phyloP scores from a whole-genome alignment of 2,797 vertebrate species.

The Halcyon chelicuti region DNA sequence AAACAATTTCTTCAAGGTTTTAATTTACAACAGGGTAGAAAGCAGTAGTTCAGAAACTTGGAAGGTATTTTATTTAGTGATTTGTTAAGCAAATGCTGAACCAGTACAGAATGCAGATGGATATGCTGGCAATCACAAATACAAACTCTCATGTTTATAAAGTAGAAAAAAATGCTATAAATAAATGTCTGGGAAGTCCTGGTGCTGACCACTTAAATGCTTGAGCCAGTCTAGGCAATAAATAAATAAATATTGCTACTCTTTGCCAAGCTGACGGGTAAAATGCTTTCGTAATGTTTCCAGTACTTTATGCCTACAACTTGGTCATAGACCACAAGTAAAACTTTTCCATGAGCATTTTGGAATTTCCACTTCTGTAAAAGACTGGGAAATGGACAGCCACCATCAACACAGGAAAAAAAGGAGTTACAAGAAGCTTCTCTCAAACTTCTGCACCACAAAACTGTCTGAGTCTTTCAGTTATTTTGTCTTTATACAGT shows the following conservation, averaged over 20 bases:
- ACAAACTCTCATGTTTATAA: not conserved
- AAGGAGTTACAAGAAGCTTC: not conserved
- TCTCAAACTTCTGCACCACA: not conserved
- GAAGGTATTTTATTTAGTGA: not conserved
- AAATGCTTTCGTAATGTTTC: slow-evolving; percentile 56
- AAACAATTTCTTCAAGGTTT: not conserved
- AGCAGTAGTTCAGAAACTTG: not conserved
- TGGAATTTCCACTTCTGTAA: slow-evolving; percentile 35
- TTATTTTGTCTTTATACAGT: not conserved
- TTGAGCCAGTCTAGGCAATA: slow-evolving; percentile 11
- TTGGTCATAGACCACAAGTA: slow-evolving; percentile 64
- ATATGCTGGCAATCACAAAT: not conserved
- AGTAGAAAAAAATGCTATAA: not conserved
- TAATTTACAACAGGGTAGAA: not conserved
- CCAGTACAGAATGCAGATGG: not conserved
- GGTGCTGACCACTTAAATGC: not conserved
- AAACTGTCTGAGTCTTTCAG: not conserved
- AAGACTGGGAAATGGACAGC: not conserved
- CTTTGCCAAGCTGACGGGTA: slow-evolving; percentile 68
- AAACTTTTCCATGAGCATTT: slow-evolving; percentile 43
- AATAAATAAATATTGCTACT: slow-evolving; percentile 63
- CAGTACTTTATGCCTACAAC: slow-evolving; percentile 41
- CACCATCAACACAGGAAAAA: not conserved
- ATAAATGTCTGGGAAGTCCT: not conserved
- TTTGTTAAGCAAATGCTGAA: not conserved